A percentile compares a stretch with the other conserved stretches of the same genome.
Evolutionary conservation across 2,113 vertebrate genomes (phyloP).

Genomic region (Micronycteris hirsuta): DNA sequence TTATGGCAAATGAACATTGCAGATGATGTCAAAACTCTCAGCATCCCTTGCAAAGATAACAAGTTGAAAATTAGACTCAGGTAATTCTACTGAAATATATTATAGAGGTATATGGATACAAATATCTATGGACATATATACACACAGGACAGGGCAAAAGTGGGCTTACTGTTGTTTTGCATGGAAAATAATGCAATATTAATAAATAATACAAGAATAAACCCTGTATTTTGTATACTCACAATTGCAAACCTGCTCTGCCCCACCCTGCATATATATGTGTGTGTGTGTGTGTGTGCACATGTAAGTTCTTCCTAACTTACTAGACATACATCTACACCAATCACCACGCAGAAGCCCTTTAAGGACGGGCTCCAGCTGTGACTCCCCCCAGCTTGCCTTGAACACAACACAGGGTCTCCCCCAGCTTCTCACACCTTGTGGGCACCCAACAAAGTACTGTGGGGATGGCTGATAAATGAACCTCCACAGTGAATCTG

Average conservation of each 20-base stretch:
- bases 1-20: neutral
- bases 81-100: neutral
- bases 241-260: neutral
- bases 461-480: neutral
- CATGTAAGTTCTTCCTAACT: fast-evolving
- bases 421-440: neutral
- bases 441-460: no score
- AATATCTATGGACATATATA: no score
- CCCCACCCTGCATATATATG: neutral
- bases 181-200: neutral
- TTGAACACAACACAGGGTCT: neutral
- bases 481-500: neutral
- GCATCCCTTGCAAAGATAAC: neutral
- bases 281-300: no score
- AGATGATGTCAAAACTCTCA: neutral
- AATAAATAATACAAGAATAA: neutral
- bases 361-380: neutral
- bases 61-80: neutral
- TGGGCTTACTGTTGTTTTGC: neutral
- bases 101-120: neutral
- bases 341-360: neutral
- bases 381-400: neutral
- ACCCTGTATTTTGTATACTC: neutral
- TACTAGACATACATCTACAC: neutral
- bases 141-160: neutral